Percentiles rank a stretch among this genome's conserved stretches.
Evolutionary conservation across 1,140 invertebrate species (phyloP).

Genomic region (Panagrolaimus sp.): DNA sequence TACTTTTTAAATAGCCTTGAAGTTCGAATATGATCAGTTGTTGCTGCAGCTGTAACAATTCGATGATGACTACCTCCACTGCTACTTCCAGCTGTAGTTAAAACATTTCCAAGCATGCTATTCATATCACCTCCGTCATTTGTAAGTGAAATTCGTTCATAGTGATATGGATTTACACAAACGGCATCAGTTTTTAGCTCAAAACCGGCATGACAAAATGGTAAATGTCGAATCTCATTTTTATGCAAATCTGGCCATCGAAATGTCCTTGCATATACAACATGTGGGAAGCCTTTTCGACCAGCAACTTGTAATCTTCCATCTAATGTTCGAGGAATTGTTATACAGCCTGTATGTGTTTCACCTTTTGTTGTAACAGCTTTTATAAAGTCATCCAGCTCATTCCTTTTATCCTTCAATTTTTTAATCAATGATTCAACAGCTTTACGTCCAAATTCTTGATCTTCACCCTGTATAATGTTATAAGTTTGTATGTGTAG

Average conservation of each 20-base stretch:
- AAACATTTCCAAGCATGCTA: too few species aligned
- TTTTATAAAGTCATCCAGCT: constrained; percentile 91
- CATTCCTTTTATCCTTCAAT: constrained; percentile 81
- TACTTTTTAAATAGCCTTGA: too few species aligned
- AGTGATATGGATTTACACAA: constrained; percentile 99
- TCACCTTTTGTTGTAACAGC: constrained; percentile 94
- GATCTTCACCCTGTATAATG: constrained; percentile 39
- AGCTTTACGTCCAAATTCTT: constrained; percentile 51
- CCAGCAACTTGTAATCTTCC: constrained; percentile 94
- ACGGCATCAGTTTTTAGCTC: constrained; percentile 65
- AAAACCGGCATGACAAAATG: constrained; percentile 77
- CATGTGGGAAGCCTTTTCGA: constrained; percentile 95
- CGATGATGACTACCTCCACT: too few species aligned
- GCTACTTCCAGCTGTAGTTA: too few species aligned
- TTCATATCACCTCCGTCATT: neutral
- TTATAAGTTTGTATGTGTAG: too few species aligned
- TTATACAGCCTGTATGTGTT: constrained; percentile 95
- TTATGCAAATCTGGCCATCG: constrained; percentile 98
- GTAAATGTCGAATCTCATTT: constrained; percentile 95
- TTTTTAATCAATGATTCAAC: constrained; percentile 58
- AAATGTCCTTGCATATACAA: constrained; percentile 97
- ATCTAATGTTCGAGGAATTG: constrained; percentile 93
- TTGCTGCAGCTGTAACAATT: too few species aligned
- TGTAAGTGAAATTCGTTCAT: constrained; percentile 80
- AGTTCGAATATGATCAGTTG: too few species aligned